Conservation (phyloP, 2,888 invertebrate genomes). For the Lucinisca nassula region DNA sequence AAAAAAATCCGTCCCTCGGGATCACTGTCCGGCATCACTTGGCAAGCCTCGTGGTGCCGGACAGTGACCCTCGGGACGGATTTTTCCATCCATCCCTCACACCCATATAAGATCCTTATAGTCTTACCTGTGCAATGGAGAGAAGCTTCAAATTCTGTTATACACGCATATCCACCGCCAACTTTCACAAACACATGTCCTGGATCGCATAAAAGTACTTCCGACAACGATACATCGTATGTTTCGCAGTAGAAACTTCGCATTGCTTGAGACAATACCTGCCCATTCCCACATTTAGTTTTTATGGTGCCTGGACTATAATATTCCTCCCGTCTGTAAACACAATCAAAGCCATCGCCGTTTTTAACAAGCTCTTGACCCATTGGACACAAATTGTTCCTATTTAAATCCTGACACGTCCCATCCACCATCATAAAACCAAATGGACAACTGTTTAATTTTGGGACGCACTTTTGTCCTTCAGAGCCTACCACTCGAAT, state of each 20-base stretch:
- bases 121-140: constrained; percentile 47
- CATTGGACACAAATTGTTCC: constrained; percentile 45
- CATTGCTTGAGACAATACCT: constrained; percentile 47
- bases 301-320: not conserved
- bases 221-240: constrained; percentile 16
- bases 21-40: too few species aligned
- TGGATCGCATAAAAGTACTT: constrained; percentile 34
- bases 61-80: too few species aligned
- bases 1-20: too few species aligned
- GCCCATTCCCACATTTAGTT: constrained; percentile 42
- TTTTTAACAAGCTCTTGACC: constrained; percentile 48
- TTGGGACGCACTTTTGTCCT: not conserved
- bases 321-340: not conserved
- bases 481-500: not conserved
- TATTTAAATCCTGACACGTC: not conserved
- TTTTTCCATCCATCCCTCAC: too few species aligned
- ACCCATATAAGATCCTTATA: constrained; percentile 10
- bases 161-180: constrained; percentile 49
- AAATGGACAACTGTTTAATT: not conserved
- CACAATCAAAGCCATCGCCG: constrained; percentile 35
- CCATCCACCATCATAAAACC: not conserved
- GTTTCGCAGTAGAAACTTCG: constrained; percentile 55
- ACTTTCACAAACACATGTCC: constrained; percentile 40
- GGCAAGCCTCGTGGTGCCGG: too few species aligned
- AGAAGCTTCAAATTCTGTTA: constrained; percentile 43